Evolutionary conservation across 2,113 vertebrate species (phyloP), one percentile per base, ranked within the genome.

Genomic region (Atrichornis clamosus): DNA sequence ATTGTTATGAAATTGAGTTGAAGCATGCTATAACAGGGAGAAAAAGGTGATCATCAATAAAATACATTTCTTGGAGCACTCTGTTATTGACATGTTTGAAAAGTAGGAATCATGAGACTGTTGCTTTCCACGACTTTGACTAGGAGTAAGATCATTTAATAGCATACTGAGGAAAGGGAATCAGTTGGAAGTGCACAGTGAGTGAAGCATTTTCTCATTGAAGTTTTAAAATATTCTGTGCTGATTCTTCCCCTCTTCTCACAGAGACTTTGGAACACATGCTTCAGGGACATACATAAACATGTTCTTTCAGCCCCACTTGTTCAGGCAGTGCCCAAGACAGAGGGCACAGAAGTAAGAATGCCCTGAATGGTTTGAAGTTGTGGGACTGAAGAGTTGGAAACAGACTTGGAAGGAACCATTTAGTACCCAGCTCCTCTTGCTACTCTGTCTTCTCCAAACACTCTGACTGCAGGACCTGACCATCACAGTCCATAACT

Each of bases 281-380:
- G 0, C 30, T 56, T 41, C 32, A 44, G 20, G 15, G 26, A 58
- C 30, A 28, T 2, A 1, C 7, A 13, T 1, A 41, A 42, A 28
- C 39, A 7, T 0, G 0, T 37, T 44, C 32, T 47, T 59, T n/a
- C 10, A 72, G 33, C 24, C n/a, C 33, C 11, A 4, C 0, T 18
- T 15, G 9, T 26, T 7, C 22, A 39, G 19, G 16, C n/a, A 75
- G 15, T 10, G 55, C n/a, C 20, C 2, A 1, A 20, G 56, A 35
- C 19, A 58, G 35, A 15, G n/a, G 15, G 17, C 41, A 52, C 27
- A 37, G 35, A 11, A 42, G 64, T 23, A 28, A 1, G 7, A 50
- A 52, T 9, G 10, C 12, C 19, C 37, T 44, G 33, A 35, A 3
- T 0, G 2, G 10, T 2, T 2, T 2, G 24, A 53, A 58, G 41